Conservation (phyloP, 2,888 invertebrate genomes). For the Tryphoninae sp. region DNA sequence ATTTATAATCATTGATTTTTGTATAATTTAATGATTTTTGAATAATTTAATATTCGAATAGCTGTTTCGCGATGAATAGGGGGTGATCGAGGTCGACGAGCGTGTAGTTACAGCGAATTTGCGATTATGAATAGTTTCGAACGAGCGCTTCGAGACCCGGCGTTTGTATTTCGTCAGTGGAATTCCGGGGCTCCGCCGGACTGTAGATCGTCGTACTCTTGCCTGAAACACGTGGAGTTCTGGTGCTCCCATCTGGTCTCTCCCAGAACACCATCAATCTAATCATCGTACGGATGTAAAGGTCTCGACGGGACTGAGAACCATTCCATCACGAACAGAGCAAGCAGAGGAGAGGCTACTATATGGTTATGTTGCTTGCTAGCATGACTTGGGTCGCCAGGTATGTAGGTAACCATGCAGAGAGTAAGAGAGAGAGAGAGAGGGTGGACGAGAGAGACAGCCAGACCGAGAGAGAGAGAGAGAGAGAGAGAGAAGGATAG, state of each 20-base stretch:
- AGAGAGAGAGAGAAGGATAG: conserved; percentile 21
- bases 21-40: too few species aligned
- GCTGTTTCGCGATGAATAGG: too few species aligned
- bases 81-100: too few species aligned
- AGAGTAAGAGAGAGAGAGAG: conserved; percentile 6
- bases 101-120: too few species aligned
- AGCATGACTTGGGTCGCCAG: conserved; percentile 35
- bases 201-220: background rate
- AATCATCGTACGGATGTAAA: conserved; percentile 60
- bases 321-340: conserved; percentile 52
- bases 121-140: too few species aligned
- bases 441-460: conserved; percentile 18
- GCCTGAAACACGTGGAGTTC: conserved; percentile 37
- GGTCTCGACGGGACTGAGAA: conserved; percentile 59
- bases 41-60: too few species aligned
- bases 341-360: conserved; percentile 14
- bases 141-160: too few species aligned
- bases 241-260: conserved; percentile 18
- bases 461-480: background rate
- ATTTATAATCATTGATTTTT: too few species aligned
- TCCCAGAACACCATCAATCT: conserved; percentile 56
- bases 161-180: too few species aligned
- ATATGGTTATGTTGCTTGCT: conserved; percentile 29
- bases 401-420: conserved; percentile 40
- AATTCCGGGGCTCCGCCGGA: background rate